phyloP scores from a whole-genome alignment of 2,113 vertebrate genomes.

The Paraplagusia blochii region DNA sequence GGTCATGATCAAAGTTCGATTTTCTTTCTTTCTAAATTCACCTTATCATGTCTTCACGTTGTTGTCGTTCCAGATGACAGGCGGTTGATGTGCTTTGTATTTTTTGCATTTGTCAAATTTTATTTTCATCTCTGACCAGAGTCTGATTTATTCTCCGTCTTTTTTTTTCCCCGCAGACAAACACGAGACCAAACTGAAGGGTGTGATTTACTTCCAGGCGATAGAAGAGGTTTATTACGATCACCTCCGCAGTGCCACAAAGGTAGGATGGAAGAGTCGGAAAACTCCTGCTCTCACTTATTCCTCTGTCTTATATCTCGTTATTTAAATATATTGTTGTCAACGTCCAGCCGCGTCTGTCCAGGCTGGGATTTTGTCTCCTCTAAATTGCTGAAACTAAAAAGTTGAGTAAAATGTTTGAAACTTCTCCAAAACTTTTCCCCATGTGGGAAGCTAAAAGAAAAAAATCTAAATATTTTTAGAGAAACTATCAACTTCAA shows the following conservation, averaged over 20 bases:
- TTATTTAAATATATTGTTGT: conserved; percentile 13
- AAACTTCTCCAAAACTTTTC: too few species aligned
- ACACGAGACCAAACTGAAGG: conserved; percentile 94
- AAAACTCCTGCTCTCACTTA: background rate
- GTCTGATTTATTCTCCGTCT: background rate
- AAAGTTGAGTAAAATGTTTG: conserved; percentile 65
- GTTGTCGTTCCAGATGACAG: conserved; percentile 9
- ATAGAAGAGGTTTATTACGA: conserved; percentile 98
- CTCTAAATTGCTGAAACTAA: conserved; percentile 63
- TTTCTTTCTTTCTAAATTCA: background rate
- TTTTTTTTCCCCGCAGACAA: conserved; percentile 86
- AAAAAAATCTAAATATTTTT: too few species aligned
- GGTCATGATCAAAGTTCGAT: conserved; percentile 53
- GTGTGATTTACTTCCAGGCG: conserved; percentile 98
- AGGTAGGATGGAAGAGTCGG: conserved; percentile 72
- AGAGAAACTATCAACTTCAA: too few species aligned
- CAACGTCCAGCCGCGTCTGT: conserved; percentile 5
- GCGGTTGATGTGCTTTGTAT: background rate
- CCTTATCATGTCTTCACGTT: background rate
- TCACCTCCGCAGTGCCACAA: conserved; percentile 92
- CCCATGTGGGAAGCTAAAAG: too few species aligned
- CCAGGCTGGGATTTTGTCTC: conserved; percentile 49
- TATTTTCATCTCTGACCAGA: conserved; percentile 21
- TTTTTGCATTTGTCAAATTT: background rate
- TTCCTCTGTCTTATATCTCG: background rate